A percentile compares a stretch with the other conserved stretches of the same genome.
Conservation (phyloP, 2,113 vertebrate species). For the Scytalopus superciliaris region DNA sequence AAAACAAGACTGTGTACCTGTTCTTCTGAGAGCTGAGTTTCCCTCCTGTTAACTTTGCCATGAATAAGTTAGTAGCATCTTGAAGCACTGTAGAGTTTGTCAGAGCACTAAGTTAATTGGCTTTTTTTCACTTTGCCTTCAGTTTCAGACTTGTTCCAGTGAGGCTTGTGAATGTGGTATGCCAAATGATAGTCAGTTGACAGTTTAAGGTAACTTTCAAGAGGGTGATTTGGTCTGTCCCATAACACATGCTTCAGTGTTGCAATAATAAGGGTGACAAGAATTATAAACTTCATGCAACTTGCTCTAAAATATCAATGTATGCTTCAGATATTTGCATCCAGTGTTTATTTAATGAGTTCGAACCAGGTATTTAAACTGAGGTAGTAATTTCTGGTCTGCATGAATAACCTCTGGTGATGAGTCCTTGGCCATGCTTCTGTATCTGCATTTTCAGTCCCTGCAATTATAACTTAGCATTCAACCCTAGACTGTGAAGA, state of each 20-base stretch:
- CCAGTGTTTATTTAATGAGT: background rate
- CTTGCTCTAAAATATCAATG: background rate
- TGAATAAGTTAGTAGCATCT: background rate
- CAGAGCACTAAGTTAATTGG: background rate
- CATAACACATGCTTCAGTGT: accelerated
- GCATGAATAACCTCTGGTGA: background rate
- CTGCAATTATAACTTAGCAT: slow-evolving; percentile 8
- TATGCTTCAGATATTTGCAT: background rate
- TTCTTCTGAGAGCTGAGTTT: background rate
- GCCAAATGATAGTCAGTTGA: background rate
- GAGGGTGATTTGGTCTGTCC: background rate
- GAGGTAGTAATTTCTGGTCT: slow-evolving; percentile 18
- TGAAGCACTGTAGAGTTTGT: background rate
- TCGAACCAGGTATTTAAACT: background rate
- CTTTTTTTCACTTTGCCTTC: background rate
- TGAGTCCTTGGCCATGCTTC: background rate
- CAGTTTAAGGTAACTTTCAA: background rate
- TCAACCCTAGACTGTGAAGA: slow-evolving; percentile 19
- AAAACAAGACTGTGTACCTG: background rate
- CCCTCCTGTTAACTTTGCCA: background rate
- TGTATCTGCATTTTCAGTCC: slow-evolving; percentile 25
- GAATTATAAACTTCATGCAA: background rate
- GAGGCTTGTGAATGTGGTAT: background rate
- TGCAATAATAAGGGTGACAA: background rate
- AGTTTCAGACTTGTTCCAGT: background rate